These are phyloP conservation scores for Pipistrellus pipistrellus DNA, from an alignment of 2,797 vertebrate genomes.

Conservation along the genomic window DNA sequence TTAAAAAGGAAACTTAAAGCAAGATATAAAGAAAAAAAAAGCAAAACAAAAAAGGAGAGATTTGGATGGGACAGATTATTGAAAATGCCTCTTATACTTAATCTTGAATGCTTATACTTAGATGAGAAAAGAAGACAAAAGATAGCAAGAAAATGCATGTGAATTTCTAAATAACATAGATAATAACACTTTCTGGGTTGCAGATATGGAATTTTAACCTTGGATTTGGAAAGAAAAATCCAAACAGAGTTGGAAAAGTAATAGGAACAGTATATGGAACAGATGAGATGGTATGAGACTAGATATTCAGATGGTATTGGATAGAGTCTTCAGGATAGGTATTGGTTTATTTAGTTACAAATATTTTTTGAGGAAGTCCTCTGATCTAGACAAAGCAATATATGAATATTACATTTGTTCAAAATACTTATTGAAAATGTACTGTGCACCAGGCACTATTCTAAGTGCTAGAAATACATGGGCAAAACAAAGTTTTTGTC, in stretches of 20 bases:
- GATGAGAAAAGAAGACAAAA: conserved; percentile 9
- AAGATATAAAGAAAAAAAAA: too few relatives aligned
- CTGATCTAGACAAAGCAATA: neutral
- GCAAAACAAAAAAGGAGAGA: neutral
- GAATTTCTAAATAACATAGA: neutral
- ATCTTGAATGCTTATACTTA: neutral
- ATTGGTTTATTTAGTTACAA: neutral
- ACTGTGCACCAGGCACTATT: neutral
- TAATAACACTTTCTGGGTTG: neutral
- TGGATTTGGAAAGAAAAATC: neutral
- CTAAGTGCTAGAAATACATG: neutral
- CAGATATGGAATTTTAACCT: neutral
- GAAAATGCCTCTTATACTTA: neutral
- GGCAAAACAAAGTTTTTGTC: neutral
- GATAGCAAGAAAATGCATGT: neutral
- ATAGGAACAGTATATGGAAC: neutral
- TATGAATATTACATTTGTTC: neutral
- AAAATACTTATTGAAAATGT: conserved; percentile 14
- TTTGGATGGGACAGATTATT: neutral
- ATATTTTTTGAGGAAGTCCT: neutral
- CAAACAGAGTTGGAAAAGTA: neutral
- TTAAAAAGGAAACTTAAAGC: too few relatives aligned
- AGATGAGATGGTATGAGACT: neutral
- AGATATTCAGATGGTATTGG: neutral
- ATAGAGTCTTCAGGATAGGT: neutral